Evolutionary conservation across 2,888 invertebrate species (phyloP).

Genomic region (Anarsia innoxiella): DNA sequence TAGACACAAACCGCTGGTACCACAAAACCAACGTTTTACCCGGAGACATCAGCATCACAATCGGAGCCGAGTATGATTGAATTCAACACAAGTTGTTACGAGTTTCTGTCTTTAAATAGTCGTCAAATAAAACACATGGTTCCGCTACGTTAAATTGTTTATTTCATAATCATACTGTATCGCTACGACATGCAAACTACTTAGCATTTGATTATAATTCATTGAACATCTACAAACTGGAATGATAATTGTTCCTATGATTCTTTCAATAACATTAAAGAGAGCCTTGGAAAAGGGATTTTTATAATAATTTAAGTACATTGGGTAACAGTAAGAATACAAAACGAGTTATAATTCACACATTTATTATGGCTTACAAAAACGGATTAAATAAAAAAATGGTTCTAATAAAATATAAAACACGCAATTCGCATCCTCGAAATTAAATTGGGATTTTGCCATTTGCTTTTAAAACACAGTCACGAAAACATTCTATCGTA

Average conservation of each 20-base stretch:
- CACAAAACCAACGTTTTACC: conserved; percentile 92
- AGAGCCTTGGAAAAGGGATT: conserved; percentile 37
- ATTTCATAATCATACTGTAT: conserved; percentile 36
- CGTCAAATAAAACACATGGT: conserved; percentile 27
- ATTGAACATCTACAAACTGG: conserved; percentile 25
- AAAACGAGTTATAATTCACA: conserved; percentile 24
- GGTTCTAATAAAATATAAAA: conserved; percentile 27
- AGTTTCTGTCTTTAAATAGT: neutral
- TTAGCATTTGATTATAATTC: conserved; percentile 20
- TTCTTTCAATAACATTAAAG: conserved; percentile 23
- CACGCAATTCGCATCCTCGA: no score
- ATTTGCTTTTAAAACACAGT: no score
- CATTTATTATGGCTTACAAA: conserved; percentile 30
- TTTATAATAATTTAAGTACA: conserved; percentile 47
- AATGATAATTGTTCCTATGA: conserved; percentile 28
- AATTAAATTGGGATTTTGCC: no score
- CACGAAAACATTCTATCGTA: no score
- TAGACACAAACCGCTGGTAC: conserved; percentile 97
- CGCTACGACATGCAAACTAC: conserved; percentile 28
- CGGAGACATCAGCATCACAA: conserved; percentile 93
- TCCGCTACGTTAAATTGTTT: conserved; percentile 46
- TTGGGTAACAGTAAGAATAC: conserved; percentile 21
- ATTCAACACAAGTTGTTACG: neutral
- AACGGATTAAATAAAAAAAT: conserved; percentile 26
- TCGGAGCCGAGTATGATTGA: conserved; percentile 96